These are phyloP conservation scores for Myxocyprinus asiaticus DNA, from an alignment of 2,113 vertebrate species.

Conservation along the genomic window DNA sequence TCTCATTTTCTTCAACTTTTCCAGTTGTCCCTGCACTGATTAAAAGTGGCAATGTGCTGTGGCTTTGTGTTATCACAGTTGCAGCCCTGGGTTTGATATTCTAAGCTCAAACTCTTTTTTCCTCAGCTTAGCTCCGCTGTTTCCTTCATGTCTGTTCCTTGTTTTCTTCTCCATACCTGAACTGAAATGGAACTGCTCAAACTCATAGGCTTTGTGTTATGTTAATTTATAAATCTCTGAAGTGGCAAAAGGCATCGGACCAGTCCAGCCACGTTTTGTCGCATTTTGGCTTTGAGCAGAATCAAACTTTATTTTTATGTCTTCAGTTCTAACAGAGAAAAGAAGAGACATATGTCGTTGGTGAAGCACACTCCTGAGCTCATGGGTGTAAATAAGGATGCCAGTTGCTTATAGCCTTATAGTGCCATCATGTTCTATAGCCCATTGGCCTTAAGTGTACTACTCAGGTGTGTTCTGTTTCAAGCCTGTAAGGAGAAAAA, in stretches of 20 bases:
- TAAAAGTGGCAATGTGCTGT: background rate
- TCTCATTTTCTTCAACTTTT: background rate
- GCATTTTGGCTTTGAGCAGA: background rate
- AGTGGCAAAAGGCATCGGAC: background rate
- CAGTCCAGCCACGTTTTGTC: background rate
- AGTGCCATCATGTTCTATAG: background rate
- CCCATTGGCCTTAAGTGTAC: background rate
- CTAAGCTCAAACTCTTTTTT: background rate
- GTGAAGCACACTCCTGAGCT: background rate
- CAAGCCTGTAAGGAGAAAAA: background rate
- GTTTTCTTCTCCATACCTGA: background rate
- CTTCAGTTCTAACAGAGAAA: background rate
- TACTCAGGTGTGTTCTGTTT: background rate
- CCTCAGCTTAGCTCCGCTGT: background rate
- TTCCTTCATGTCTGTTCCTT: slow-evolving; percentile 8
- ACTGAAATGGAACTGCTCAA: background rate
- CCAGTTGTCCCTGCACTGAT: too few species aligned
- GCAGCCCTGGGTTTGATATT: background rate
- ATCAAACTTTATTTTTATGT: background rate
- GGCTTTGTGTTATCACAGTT: slow-evolving; percentile 7
- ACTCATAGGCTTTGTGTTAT: background rate
- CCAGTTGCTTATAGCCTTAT: background rate
- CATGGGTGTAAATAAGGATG: slow-evolving; percentile 2
- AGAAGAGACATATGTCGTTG: background rate
- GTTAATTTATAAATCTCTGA: background rate